Base-by-base conservation (phyloP, 2,888 invertebrate species). In the Gerris lacustris region DNA sequence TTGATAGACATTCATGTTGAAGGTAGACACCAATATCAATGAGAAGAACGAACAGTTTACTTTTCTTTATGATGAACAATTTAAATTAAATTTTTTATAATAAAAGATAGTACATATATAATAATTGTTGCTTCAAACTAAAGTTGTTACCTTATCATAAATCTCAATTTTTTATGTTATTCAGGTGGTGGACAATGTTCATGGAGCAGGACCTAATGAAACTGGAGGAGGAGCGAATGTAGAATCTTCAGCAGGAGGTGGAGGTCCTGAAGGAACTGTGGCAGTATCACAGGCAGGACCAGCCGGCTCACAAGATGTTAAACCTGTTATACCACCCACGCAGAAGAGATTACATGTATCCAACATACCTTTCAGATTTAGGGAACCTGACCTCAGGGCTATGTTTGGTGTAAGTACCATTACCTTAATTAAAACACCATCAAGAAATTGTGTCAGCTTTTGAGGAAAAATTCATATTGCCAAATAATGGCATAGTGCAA, bases 341-440 rank as follows among this genome's bases (percentile, higher is more conserved):
- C 64, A 64, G 77, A 97, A 99, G 83, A 87, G 99, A 80, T 87
- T 99, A 78, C 98, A 99, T 83, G 97, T 99, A 80, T 97, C 96
- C 80, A 99, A 99, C 86, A 99, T 99, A 86, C 99, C 99, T 79
- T 99, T 99, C 86, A 87, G 98, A 81, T 99, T 97, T 85, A 89
- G 98, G 84, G 98, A 99, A 85, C 96, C 96, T 75, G 98, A 99
- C 84, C 88, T 99, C 77, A 89, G 96, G 82, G 92, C 94, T 78
- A 94, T 98, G 91, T 96, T 98, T 84, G 96, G 96, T 86, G 97
- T 97, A 85, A 88, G 94, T 88, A 45, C 55, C 17, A n/a, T n/a
- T 4, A 31, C 31, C 31, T 31, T 31, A 31, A 31, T 31, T 31
- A 31, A 31, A 31, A 31, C 31, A 31, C 31, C 31, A 31, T 31